phyloP scores from a whole-genome alignment of 2,888 invertebrate species.

The Orthosia gracilis region DNA sequence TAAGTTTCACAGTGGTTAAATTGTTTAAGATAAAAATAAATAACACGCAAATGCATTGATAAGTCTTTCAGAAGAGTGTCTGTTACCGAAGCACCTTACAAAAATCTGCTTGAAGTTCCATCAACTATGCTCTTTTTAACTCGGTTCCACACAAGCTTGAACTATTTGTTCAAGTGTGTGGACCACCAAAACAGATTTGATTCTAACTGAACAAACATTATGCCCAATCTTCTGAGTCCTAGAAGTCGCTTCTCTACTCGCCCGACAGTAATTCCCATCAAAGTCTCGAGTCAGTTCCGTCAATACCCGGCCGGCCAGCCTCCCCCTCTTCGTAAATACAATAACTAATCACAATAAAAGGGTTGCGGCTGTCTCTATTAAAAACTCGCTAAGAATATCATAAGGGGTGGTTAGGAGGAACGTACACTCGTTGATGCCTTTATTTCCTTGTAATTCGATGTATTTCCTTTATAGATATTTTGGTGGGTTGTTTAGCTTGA shows the following conservation, averaged over 20 bases:
- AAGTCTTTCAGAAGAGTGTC: too few relatives aligned
- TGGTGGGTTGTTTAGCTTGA: too few relatives aligned
- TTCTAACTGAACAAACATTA: too few relatives aligned
- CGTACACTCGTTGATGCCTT: conserved; percentile 67
- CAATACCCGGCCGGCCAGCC: conserved; percentile 59
- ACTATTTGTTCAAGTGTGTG: background rate
- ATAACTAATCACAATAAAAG: conserved; percentile 91
- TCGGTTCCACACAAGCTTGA: background rate
- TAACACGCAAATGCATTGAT: too few relatives aligned
- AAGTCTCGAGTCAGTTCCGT: conserved; percentile 65
- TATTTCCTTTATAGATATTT: too few relatives aligned
- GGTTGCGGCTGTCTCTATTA: conserved; percentile 89
- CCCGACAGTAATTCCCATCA: conserved; percentile 82
- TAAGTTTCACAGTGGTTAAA: too few relatives aligned
- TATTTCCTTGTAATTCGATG: too few relatives aligned
- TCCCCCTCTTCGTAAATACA: conserved; percentile 79
- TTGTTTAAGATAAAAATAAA: too few relatives aligned
- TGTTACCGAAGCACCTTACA: too few relatives aligned
- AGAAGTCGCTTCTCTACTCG: conserved; percentile 21
- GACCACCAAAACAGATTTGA: background rate
- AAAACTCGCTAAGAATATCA: conserved; percentile 89
- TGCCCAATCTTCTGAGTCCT: background rate
- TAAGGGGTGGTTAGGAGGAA: conserved; percentile 72
- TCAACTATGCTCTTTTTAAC: too few relatives aligned
- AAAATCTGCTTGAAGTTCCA: too few relatives aligned